These are phyloP conservation scores for Neuroscelio doddi DNA, from an alignment of 2,888 invertebrate species.

Conservation along the genomic window DNA sequence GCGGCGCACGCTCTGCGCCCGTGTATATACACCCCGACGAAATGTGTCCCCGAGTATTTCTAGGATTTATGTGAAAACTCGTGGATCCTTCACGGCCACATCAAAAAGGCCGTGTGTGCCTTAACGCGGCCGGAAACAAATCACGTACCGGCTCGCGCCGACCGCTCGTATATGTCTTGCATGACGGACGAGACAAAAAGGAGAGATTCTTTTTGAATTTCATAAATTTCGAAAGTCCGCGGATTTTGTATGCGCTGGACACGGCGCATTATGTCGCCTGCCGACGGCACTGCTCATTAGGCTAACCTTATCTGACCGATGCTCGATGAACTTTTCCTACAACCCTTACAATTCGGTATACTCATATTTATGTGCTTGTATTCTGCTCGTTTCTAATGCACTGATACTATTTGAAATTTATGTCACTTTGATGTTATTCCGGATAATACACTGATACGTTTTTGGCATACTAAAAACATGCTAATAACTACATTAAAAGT, in stretches of 20 bases:
- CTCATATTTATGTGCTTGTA: too few relatives aligned
- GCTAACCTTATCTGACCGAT: not conserved
- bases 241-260: slow-evolving; percentile 55
- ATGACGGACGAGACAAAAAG: slow-evolving; percentile 27
- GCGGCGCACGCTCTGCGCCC: slow-evolving; percentile 31
- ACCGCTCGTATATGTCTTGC: slow-evolving; percentile 40
- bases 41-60: slow-evolving; percentile 26
- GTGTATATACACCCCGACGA: slow-evolving; percentile 5
- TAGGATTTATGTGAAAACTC: slow-evolving; percentile 61
- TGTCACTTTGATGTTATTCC: too few relatives aligned
- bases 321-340: not conserved
- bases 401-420: too few relatives aligned
- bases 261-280: slow-evolving; percentile 61
- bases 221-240: slow-evolving; percentile 32
- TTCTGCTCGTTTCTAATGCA: not conserved
- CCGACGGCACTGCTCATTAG: slow-evolving; percentile 20
- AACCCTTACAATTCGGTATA: not conserved
- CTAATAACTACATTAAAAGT: too few relatives aligned
- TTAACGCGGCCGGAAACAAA: slow-evolving; percentile 43
- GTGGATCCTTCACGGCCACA: slow-evolving; percentile 54
- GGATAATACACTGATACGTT: too few relatives aligned
- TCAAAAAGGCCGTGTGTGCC: slow-evolving; percentile 50
- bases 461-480: too few relatives aligned
- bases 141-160: slow-evolving; percentile 54
- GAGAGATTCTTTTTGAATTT: slow-evolving; percentile 35